Base-by-base conservation (phyloP, 2,113 vertebrate genomes). In the Cygnus buccinator region DNA sequence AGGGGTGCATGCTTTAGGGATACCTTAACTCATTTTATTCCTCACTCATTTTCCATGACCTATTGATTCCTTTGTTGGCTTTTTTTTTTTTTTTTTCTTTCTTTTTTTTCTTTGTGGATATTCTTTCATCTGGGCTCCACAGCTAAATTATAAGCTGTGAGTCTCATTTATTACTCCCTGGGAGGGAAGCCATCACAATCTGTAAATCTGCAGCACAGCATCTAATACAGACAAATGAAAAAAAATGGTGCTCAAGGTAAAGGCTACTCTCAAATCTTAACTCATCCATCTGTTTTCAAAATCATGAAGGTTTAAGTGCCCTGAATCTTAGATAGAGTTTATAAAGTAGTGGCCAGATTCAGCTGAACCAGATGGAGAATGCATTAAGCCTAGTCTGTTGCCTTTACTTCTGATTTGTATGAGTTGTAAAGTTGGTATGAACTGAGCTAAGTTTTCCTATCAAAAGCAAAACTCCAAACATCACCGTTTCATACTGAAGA, bases 161-260 rank as follows among this genome's bases (percentile, higher is more conserved):
- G n/a, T 41, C 14, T 94, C 76, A 54, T 94, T 92, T 84, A 72
- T 94, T 86, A 81, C 89, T 67, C 52, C 52, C 46, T 48, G 33
- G 65, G 91, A 91, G 37, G 61, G 68, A 94, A 96, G 52, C 13
- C 2, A 0, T 81, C 72, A 90, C 33, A 92, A 92, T 66, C 63
- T 55, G 50, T 92, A 91, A 84, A 93, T 84, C 68, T 71, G 43
- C 14, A 91, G 22, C 83, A 94, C 28, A 70, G 41, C 20, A 54
- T 75, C 12, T 79, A 75, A 90, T 67, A 67, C 17, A 75, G 41
- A 48, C 3, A 85, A 84, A 93, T 74, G 82, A 95, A 89, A 84
- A 67, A 28, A 85, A 94, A 96, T 90, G 62, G 39, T 90, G 18
- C 29, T 79, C 6, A 4, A 92, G n/a, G n/a, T 87, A 89, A 85